phyloP scores from a whole-genome alignment of 2,888 invertebrate species.

The Clistopyga incitator region DNA sequence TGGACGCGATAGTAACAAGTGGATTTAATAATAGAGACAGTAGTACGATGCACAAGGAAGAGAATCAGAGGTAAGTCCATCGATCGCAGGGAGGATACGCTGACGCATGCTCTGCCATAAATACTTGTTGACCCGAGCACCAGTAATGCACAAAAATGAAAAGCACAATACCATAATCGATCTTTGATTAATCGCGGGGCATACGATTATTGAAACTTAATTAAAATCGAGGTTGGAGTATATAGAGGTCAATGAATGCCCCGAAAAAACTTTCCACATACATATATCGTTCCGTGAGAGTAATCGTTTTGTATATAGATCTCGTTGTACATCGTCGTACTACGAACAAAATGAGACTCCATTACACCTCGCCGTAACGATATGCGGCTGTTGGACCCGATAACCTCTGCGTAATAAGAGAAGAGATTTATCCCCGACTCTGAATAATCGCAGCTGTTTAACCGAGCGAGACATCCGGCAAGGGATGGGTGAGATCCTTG shows the following conservation, averaged over 20 bases:
- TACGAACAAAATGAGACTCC: constrained; percentile 59
- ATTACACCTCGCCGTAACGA: constrained; percentile 51
- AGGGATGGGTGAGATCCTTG: constrained; percentile 48
- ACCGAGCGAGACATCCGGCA: constrained; percentile 29
- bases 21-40: constrained; percentile 89
- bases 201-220: constrained; percentile 30
- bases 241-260: constrained; percentile 37
- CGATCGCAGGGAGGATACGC: constrained; percentile 64
- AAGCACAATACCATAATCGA: constrained; percentile 70
- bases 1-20: constrained; percentile 96
- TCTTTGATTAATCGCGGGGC: constrained; percentile 66
- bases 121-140: constrained; percentile 73
- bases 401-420: constrained; percentile 50
- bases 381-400: constrained; percentile 40
- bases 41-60: constrained; percentile 85
- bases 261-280: constrained; percentile 44
- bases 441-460: constrained; percentile 54
- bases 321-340: constrained; percentile 60
- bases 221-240: constrained; percentile 41
- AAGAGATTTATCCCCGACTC: constrained; percentile 50
- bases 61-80: constrained; percentile 87
- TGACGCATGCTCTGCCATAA: constrained; percentile 72
- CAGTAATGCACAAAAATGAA: constrained; percentile 74
- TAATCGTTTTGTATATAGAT: constrained; percentile 69
- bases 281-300: constrained; percentile 66